These are phyloP conservation scores for Macrophya alboannulata DNA, from an alignment of 2,888 invertebrate genomes.

Conservation along the genomic window DNA sequence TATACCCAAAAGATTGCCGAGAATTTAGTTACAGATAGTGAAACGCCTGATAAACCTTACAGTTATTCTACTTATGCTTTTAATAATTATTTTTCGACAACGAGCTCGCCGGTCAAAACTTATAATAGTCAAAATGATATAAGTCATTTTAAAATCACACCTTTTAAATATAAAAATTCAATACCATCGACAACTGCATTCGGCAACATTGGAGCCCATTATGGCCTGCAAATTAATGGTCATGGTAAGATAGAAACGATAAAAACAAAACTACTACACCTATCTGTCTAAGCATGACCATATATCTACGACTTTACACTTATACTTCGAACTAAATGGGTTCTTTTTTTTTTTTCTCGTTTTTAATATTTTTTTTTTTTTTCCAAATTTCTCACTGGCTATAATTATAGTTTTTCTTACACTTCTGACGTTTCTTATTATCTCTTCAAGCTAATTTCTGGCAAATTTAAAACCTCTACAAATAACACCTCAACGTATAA, in stretches of 20 bases:
- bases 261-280: constrained; percentile 56
- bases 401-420: background rate
- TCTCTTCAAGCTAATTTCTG: constrained; percentile 35
- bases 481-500: background rate
- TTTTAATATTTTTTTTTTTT: background rate
- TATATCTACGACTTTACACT: constrained; percentile 49
- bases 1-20: constrained; percentile 69
- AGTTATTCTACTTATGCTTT: constrained; percentile 38
- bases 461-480: background rate
- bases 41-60: constrained; percentile 55
- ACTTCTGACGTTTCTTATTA: constrained; percentile 41
- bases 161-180: constrained; percentile 75
- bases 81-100: constrained; percentile 61
- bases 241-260: constrained; percentile 74
- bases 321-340: background rate
- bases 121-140: constrained; percentile 72
- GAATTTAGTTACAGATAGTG: constrained; percentile 69
- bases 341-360: constrained; percentile 1
- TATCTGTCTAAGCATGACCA: constrained; percentile 41
- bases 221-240: constrained; percentile 72
- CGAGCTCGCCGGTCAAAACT: constrained; percentile 67
- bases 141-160: constrained; percentile 74
- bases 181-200: constrained; percentile 67
- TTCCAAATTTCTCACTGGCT: constrained; percentile 33
- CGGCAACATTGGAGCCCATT: constrained; percentile 71